Base-by-base conservation (phyloP, 1,140 invertebrate species). In the Lucilia sericata region DNA sequence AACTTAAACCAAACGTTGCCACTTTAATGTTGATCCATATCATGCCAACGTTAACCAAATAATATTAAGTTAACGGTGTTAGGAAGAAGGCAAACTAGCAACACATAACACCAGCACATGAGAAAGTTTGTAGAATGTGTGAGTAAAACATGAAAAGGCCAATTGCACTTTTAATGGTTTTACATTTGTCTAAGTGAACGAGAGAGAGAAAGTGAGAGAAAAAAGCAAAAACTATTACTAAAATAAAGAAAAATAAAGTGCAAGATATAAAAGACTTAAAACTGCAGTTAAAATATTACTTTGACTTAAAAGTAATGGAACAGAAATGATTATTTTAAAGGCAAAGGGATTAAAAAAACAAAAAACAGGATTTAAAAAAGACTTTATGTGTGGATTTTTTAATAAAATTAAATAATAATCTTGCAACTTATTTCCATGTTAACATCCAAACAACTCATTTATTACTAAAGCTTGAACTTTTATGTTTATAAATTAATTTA, bases 161-260 rank as follows among this genome's bases (percentile, higher is more conserved):
- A 70, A 70, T 70, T 70, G 65, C 65, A 70, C 65, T 70, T 70
- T 70, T 70, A 70, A 70, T 70, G 65, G 65, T 21, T 70, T 70
- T 70, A 21, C 65, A 70, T 70, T 70, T 70, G 17, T 21, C 65
- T 30, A 30, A 30, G 25, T 30, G 25, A 30, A 30, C 1, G 25
- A 30, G 3, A 30, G 25, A 70, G n/a, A 60, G 55, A 60, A 1
- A 60, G n/a, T 5, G 3, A 60, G 14, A 14, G 14, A 60, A 25
- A 21, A 21, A 70, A 70, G 1, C 9, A 70, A 70, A 60, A 70
- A 70, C 9, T 12, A 4, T 55, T 55, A 12, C 17, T 30, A 42
- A 42, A 42, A 10, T 42, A 42, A 42, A 42, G 42, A 42, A 42
- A 42, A 42, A 42, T 42, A 55, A 17, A 55, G 51, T 55, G 51